Evolutionary conservation across 1,140 invertebrate genomes (phyloP).

Genomic region (Drosophila kurseongensis): DNA sequence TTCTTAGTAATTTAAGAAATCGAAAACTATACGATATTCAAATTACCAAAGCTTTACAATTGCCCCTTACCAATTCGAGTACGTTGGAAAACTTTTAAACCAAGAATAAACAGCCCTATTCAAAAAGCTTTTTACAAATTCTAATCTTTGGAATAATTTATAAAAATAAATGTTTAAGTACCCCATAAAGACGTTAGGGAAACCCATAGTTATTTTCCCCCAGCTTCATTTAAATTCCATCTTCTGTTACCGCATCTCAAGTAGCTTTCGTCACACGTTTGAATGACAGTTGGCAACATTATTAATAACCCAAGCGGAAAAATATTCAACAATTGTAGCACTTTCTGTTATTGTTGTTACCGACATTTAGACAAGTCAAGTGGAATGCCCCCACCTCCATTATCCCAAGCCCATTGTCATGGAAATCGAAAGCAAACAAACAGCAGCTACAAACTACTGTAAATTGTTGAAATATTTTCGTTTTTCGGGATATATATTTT

Average conservation of each 20-base stretch:
- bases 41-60: no score
- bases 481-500: conserved; percentile 41
- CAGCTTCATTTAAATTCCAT: conserved; percentile 8
- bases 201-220: neutral
- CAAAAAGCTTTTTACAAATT: neutral
- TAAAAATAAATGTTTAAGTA: neutral
- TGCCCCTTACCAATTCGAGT: neutral
- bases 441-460: conserved; percentile 41
- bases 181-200: neutral
- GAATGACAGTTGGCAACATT: conserved; percentile 41
- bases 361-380: conserved; percentile 32
- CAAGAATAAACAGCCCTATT: neutral
- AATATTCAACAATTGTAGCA: conserved; percentile 50
- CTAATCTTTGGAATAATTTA: conserved; percentile 1
- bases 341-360: conserved; percentile 24
- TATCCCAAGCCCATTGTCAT: conserved; percentile 50
- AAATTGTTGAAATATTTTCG: conserved; percentile 46
- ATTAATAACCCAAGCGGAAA: conserved; percentile 23
- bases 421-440: conserved; percentile 55
- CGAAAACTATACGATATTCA: no score
- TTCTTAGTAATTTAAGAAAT: no score
- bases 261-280: conserved; percentile 27
- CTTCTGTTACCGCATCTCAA: conserved; percentile 13
- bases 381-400: conserved; percentile 8
- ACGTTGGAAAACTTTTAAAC: neutral